These are phyloP conservation scores for Zygogramma bicolorata DNA, from an alignment of 2,888 invertebrate species.

Conservation along the genomic window DNA sequence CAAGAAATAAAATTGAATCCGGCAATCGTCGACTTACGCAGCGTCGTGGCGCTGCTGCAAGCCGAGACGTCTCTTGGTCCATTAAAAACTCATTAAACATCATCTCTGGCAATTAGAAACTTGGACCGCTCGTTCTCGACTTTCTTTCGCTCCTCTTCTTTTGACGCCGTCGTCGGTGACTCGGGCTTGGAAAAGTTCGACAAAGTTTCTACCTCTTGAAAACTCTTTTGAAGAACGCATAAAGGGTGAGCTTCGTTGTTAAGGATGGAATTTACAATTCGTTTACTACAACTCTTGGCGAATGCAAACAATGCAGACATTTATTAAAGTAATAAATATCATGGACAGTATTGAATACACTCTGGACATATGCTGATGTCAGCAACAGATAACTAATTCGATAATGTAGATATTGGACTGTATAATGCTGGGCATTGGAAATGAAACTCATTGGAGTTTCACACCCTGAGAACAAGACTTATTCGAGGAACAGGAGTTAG, in stretches of 20 bases:
- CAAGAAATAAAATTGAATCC: constrained; percentile 41
- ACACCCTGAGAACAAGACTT: too few relatives aligned
- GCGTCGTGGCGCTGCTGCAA: neutral
- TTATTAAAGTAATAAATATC: too few relatives aligned
- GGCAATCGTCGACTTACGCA: constrained; percentile 39
- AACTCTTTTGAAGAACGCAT: neutral
- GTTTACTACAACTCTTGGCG: neutral
- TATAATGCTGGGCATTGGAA: too few relatives aligned
- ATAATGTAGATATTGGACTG: too few relatives aligned
- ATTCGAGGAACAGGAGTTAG: too few relatives aligned
- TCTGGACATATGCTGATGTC: too few relatives aligned
- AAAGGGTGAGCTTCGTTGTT: constrained; percentile 45
- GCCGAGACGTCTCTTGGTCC: constrained; percentile 60
- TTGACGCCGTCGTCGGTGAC: constrained; percentile 8
- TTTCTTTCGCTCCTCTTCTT: constrained; percentile 23
- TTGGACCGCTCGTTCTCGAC: constrained; percentile 53
- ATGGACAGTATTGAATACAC: too few relatives aligned
- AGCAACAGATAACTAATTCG: too few relatives aligned
- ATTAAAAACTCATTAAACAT: constrained; percentile 79
- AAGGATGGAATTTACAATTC: neutral
- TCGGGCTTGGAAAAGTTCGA: neutral
- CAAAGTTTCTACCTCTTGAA: constrained; percentile 9
- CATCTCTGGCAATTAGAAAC: constrained; percentile 74
- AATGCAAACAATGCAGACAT: too few relatives aligned
- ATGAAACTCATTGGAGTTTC: too few relatives aligned